phyloP scores from a whole-genome alignment of 2,888 invertebrate genomes.

The Chrysotoxum bicinctum region DNA sequence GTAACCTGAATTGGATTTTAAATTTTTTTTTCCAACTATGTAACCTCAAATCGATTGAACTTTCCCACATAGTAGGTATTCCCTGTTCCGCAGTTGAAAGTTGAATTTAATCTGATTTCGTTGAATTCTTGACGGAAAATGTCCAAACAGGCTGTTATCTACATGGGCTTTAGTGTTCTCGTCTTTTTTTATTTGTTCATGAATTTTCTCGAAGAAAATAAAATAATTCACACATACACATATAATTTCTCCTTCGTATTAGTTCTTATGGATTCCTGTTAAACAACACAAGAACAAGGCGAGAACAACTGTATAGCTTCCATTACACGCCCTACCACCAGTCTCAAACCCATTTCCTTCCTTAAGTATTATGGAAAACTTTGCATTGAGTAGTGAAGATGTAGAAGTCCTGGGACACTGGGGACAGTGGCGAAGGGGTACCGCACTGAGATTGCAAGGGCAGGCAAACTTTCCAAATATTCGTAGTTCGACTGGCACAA shows the following conservation, averaged over 20 bases:
- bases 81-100: conserved; percentile 53
- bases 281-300: conserved; percentile 68
- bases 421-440: neutral
- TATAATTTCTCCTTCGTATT: conserved; percentile 31
- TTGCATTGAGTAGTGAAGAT: conserved; percentile 51
- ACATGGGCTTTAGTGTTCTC: conserved; percentile 19
- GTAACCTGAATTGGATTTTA: conserved; percentile 29
- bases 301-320: conserved; percentile 59
- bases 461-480: conserved; percentile 69
- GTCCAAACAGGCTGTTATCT: conserved; percentile 36
- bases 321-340: conserved; percentile 37
- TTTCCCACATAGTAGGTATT: conserved; percentile 47
- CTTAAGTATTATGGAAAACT: conserved; percentile 59
- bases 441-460: conserved; percentile 11
- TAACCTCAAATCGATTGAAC: conserved; percentile 68
- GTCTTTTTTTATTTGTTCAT: conserved; percentile 42
- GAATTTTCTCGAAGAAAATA: neutral
- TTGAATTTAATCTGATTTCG: conserved; percentile 65
- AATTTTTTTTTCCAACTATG: neutral
- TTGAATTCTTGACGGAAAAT: conserved; percentile 38
- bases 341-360: conserved; percentile 2
- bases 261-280: conserved; percentile 67
- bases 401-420: conserved; percentile 7
- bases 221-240: conserved; percentile 15
- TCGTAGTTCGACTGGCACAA: conserved; percentile 72